Evolutionary conservation across 2,888 invertebrate genomes (phyloP).

Genomic region (Habrosyne pyritoides): DNA sequence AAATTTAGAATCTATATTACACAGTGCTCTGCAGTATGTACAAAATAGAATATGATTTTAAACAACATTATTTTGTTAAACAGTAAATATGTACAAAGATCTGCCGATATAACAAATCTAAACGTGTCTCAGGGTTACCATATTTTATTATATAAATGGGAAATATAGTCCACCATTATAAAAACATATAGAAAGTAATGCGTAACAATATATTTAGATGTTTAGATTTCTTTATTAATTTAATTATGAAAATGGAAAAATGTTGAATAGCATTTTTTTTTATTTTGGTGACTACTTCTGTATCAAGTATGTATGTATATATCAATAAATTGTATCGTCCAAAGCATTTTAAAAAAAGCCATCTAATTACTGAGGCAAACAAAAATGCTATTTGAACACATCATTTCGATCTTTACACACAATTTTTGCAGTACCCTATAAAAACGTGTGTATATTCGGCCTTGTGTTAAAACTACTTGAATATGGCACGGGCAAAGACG

Average conservation of each 20-base stretch:
- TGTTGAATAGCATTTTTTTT: no score
- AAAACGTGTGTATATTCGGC: conserved; percentile 70
- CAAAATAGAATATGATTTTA: neutral
- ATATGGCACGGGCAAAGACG: conserved; percentile 54
- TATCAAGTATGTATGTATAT: no score
- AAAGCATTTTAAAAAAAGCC: conserved; percentile 76
- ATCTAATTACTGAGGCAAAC: conserved; percentile 68
- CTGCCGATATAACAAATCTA: conserved; percentile 73
- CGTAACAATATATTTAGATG: no score
- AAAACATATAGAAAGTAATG: neutral
- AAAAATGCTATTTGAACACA: conserved; percentile 61
- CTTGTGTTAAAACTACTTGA: conserved; percentile 17
- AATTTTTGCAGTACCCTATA: conserved; percentile 78
- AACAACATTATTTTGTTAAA: conserved; percentile 48
- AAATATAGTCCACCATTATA: neutral
- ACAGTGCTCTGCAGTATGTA: conserved; percentile 24
- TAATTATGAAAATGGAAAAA: no score
- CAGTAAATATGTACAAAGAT: conserved; percentile 78
- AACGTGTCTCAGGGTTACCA: conserved; percentile 57
- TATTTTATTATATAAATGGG: neutral
- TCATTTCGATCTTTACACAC: conserved; percentile 59
- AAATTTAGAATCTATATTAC: conserved; percentile 30
- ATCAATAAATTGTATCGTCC: conserved; percentile 45
- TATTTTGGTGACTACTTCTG: no score
- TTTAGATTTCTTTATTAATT: no score